A percentile compares a stretch with the other conserved stretches of the same genome.
These are phyloP conservation scores for Brevimyrus niger DNA, from an alignment of 2,113 vertebrate genomes.

Conservation along the genomic window DNA sequence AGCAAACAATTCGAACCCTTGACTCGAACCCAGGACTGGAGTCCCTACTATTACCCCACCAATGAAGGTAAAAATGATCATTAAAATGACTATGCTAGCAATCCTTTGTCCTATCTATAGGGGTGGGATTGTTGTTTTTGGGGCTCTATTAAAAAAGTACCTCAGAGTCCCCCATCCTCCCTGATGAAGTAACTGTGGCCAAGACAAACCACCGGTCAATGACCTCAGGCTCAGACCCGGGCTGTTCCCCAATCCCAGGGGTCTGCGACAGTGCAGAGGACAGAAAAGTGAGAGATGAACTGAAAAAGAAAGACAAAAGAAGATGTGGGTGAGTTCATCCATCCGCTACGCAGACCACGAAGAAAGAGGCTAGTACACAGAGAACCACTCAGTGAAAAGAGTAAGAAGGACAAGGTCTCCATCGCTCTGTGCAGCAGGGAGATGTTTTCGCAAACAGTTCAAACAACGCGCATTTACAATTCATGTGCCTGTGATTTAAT, in stretches of 20 bases:
- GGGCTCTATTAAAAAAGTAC: not conserved
- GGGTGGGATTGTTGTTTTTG: not conserved
- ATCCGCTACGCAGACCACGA: not conserved
- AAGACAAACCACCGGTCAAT: not conserved
- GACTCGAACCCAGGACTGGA: not conserved
- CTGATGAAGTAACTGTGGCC: not conserved
- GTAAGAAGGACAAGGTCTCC: not conserved
- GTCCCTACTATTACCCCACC: not conserved
- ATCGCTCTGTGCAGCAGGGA: not conserved
- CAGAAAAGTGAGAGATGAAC: not conserved
- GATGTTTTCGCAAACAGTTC: not conserved
- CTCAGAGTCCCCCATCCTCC: not conserved
- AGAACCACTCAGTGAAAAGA: not conserved
- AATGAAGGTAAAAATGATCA: not conserved
- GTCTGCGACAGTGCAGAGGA: not conserved
- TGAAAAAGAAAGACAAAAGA: not conserved
- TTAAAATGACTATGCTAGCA: not conserved
- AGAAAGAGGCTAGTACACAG: not conserved
- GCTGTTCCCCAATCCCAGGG: not conserved
- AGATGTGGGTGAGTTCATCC: not conserved
- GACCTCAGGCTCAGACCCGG: not conserved
- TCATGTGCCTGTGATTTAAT: slow-evolving; percentile 8
- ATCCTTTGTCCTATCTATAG: not conserved
- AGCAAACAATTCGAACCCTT: not conserved
- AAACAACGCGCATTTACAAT: not conserved